Evolutionary conservation across 2,113 vertebrate species (phyloP), one percentile per base, ranked within the genome.

Genomic region (Oxygymnocypris stewartii): DNA sequence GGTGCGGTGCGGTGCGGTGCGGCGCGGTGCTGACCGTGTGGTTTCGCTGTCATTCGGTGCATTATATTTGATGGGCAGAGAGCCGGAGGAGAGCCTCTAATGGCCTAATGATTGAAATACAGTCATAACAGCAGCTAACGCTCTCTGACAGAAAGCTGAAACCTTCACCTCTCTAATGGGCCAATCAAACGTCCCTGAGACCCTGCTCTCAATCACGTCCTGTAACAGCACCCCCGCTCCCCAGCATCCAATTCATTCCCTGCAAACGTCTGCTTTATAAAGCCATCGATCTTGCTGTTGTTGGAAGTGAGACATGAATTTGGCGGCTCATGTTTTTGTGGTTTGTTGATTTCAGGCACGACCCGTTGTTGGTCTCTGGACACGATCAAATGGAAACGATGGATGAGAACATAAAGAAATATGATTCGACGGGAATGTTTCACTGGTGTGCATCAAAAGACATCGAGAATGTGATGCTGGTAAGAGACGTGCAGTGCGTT

Each of bases 381-480:
- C 98, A 96, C 0, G 98, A 99, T 85, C 98, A 98, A 94, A 97
- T 98, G 86, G 98, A 99, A 91, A 98, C 96, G 91, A 97, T 99
- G 96, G 98, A 99, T 77, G 96, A 96, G 88, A 99, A 96, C 1
- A 94, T 99, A 90, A 99, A 99, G 95, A 98, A 96, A 91, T 99
- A 99, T 0, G 98, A 99, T 91, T 99, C 98, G 77, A 99, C 98
- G 0, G 98, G 98, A 89, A 99, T 99, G 98, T 99, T 99, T 93
- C 98, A 99, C 90, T 99, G 98, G 98, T 98, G 97, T 73, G 96
- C 94, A 37, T 94, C 96, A 91, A 98, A 96, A 91, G 98, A 99
- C 90, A 99, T 99, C 7, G 98, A 99, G 94, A 99, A 96, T 92
- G 97, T 99, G 92, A 96, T 97, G 90, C 92, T 99, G 97, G 98